Evolutionary conservation across 2,888 invertebrate genomes (phyloP), one percentile per base, ranked within the genome.

Genomic region (Spodoptera exigua): DNA sequence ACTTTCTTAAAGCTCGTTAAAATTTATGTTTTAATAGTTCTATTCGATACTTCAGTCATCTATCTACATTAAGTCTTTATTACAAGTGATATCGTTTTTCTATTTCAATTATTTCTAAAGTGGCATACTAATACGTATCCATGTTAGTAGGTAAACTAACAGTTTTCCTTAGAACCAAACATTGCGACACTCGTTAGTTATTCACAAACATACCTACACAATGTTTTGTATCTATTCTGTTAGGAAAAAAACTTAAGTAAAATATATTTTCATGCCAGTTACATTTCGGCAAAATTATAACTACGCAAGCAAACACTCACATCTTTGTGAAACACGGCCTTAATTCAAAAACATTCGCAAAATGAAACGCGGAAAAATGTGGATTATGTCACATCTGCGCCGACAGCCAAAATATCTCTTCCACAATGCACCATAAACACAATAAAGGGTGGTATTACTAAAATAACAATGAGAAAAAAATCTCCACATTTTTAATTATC

Each of bases 401-500:
- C 43, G 16, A 37, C 71, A 71, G 64, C 13, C 46, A 47, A 61
- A 69, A 73, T 68, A 68, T 61, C 54, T 54, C 69, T 43, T 17
- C 47, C 40, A 69, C 54, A 69, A 55, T 61, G 68, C 61, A 61
- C 53, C 49, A 47, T 68, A 67, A 73, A 69, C 43, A 73, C 35
- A 51, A 68, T 73, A 69, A 69, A 73, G 69, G 74, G 51, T 73
- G 54, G 46, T 40, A 55, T 69, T 73, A 69, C 59, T 44, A 73
- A 68, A 68, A 73, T 55, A 73, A 69, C 74, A 69, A 69, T 69
- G 69, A 55, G 40, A 27, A 69, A 27, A 68, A 73, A 55, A 61
- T 73, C 55, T 48, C 37, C 69, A 69, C 74, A 73, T 69, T 69
- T 69, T 69, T 69, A 69, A 69, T 69, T 69, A 69, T 70, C 67